Evolutionary conservation across 2,888 invertebrate genomes (phyloP), one percentile per base, ranked within the genome.

Genomic region (Mesorhabditis sp.): DNA sequence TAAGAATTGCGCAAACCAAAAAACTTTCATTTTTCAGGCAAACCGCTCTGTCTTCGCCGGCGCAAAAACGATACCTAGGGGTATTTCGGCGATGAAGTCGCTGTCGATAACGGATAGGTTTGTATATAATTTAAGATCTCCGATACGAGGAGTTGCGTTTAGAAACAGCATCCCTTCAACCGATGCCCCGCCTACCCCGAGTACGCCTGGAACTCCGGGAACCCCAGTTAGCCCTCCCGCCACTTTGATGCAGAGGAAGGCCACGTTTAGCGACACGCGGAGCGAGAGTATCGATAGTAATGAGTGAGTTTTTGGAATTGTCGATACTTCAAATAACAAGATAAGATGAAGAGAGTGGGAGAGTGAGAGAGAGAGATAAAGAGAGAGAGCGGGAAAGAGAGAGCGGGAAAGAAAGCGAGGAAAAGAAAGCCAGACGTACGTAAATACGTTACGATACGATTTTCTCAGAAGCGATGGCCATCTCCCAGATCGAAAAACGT

Each of bases 11-110:
- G 45, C 43, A 43, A 15, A 63, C 28, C 10, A 6, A 6, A 67
- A 42, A 6, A 28, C 44, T 67, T 28, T 28, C 28, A 28, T 28
- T 28, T 5, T 45, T 5, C 67, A 70, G 70, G 70, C 70, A 13
- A 67, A 67, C 28, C 61, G 70, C 28, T 70, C 70, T 3, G 58
- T 70, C 13, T 70, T 62, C 43, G 65, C 69, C 44, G 67, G 58
- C 58, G 58, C 58, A 13, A 10, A n/a, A 50, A 50, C 58, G n/a
- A 10, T n/a, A n/a, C n/a, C 58, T 10, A 10, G 58, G 58, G 58
- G 10, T 13, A 50, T 50, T 50, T 50, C 58, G 10, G n/a, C 7
- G 7, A n/a, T n/a, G n/a, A 50, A 50, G n/a, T 50, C 58, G n/a
- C 7, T n/a, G 58, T 50, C 58, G n/a, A 13, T 50, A n/a, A 13